Evolutionary conservation across 2,113 vertebrate species (phyloP).

Genomic region (Meleagris gallopavo): DNA sequence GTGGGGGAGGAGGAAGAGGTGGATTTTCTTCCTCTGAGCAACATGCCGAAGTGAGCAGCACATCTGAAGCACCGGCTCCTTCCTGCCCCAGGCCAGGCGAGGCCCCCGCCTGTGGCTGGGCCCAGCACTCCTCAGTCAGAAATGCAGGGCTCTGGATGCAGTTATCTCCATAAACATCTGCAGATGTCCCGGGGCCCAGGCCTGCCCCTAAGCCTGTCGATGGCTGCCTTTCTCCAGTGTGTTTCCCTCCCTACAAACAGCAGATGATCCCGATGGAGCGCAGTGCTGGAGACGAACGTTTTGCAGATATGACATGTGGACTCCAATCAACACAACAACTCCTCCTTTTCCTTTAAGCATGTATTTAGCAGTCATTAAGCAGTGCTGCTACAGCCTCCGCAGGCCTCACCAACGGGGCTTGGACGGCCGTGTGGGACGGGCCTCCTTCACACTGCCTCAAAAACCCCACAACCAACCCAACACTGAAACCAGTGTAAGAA

Average conservation of each 20-base stretch:
- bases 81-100: not conserved
- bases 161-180: slow-evolving; percentile 50
- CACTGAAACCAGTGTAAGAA: rapidly evolving
- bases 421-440: not conserved
- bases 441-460: not conserved
- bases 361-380: slow-evolving; percentile 9
- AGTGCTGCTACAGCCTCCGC: not conserved
- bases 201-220: not conserved
- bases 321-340: slow-evolving; percentile 33
- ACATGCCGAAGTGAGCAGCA: not conserved
- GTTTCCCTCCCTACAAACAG: not conserved
- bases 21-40: not conserved
- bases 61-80: not conserved
- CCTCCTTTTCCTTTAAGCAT: not conserved
- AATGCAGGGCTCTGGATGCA: not conserved
- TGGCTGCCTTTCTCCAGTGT: not conserved
- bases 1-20: not conserved
- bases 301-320: not conserved
- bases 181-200: slow-evolving; percentile 57
- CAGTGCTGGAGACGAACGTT: slow-evolving; percentile 3
- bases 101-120: not conserved
- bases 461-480: rapidly evolving
- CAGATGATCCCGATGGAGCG: not conserved
- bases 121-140: not conserved
- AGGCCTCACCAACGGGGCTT: not conserved